A percentile compares a stretch with the other conserved stretches of the same genome.
Evolutionary conservation across 2,113 vertebrate species (phyloP).

Genomic region (Centropristis striata): DNA sequence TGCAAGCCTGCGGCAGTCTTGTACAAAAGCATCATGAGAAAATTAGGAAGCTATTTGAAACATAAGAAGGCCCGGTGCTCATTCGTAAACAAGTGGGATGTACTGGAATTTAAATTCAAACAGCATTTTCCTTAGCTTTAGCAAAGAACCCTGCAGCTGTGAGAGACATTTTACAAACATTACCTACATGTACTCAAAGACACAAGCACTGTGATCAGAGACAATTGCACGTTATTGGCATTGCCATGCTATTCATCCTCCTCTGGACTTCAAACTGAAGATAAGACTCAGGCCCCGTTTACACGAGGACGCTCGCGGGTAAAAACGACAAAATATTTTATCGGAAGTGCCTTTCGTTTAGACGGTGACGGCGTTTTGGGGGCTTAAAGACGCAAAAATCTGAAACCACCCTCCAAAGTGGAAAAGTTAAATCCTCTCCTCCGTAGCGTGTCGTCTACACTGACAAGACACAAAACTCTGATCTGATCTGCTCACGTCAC

Average conservation of each 20-base stretch:
- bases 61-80: not conserved
- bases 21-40: constrained; percentile 5
- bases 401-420: no score
- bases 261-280: constrained; percentile 7
- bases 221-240: constrained; percentile 7
- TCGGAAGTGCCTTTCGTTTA: no score
- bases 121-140: not conserved
- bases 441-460: no score
- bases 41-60: constrained; percentile 14
- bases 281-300: no score
- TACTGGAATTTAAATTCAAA: constrained; percentile 19
- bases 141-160: not conserved
- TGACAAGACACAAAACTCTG: no score
- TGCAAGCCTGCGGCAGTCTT: constrained; percentile 1
- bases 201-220: constrained; percentile 16
- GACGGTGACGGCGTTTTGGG: no score
- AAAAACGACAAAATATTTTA: no score
- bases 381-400: no score
- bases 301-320: no score
- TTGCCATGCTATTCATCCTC: not conserved
- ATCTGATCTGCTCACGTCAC: no score
- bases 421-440: no score
- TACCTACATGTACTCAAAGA: constrained; percentile 9
- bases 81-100: constrained; percentile 7
- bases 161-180: constrained; percentile 10